Base-by-base conservation (phyloP, 2,797 vertebrate genomes). In the Malacoctenus gilli region DNA sequence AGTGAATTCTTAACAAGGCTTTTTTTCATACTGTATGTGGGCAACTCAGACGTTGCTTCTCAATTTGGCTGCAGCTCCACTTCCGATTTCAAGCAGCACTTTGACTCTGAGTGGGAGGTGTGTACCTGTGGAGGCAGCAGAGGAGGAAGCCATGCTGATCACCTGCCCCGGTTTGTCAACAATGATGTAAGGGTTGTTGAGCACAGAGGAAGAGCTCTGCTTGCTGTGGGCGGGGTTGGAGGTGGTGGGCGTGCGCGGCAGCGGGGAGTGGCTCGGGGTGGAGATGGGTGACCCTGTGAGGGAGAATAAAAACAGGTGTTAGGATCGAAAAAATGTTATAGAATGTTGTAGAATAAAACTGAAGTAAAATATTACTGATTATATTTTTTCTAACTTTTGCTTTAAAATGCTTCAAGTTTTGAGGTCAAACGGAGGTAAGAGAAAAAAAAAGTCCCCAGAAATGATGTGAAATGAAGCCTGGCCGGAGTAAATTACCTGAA, bases 271-370 rank as follows among this genome's bases (percentile, higher is more conserved):
- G 86, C 95, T 96, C 50, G 95, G 96, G 44, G 95, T 97, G 72
- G 95, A 98, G 88, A 98, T 95, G 62, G 96, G 95, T 75, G 96
- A 98, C 64, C 96, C 96, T 98, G 91, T n/a, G 59, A 21, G 21
- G 32, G 20, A 59, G 42, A 59, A 52, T 55, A 37, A 3, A 21
- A 1, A 43, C 9, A 0, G 16, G 23, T 10, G 25, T 3, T 52
- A 15, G 40, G 16, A 46, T 10, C 1, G 51, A 43, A 15, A 35
- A 38, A 40, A 30, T 1, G 8, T 8, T 21, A 42, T 21, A 9
- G 25, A 25, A 12, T 4, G 5, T 16, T 40, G 16, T 22, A 6
- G 25, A 9, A 28, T n/a, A n/a, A n/a, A n/a, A n/a, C n/a, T n/a
- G n/a, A n/a, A n/a, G n/a, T n/a, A n/a, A n/a, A n/a, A n/a, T n/a